phyloP scores from a whole-genome alignment of 2,113 vertebrate species.

The Ovis canadensis region DNA sequence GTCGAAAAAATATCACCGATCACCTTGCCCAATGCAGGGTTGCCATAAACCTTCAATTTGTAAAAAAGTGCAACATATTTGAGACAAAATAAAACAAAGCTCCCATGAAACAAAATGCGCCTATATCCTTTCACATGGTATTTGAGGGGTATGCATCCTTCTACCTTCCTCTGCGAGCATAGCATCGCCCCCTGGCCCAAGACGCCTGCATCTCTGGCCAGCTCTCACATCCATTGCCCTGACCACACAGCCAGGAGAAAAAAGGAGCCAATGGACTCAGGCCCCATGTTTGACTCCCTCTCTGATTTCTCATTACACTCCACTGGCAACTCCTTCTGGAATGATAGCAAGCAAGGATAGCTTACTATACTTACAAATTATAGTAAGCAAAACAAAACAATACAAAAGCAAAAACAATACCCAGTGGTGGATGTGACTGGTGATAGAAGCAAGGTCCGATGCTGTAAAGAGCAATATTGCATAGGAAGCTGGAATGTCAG shows the following conservation, averaged over 20 bases:
- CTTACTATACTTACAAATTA: too few species aligned
- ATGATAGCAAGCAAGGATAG: too few species aligned
- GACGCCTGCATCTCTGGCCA: fast-evolving
- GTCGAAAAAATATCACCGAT: neutral
- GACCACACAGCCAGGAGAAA: neutral
- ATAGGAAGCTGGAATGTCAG: too few species aligned
- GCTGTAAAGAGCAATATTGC: too few species aligned
- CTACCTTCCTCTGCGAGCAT: neutral
- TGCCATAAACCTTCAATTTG: neutral
- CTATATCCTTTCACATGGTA: neutral
- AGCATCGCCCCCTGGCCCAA: fast-evolving
- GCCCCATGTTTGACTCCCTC: fast-evolving
- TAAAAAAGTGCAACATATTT: neutral
- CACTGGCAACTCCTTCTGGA: too few species aligned
- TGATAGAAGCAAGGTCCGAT: too few species aligned
- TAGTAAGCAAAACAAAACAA: too few species aligned
- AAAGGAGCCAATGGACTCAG: fast-evolving
- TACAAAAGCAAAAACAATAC: too few species aligned
- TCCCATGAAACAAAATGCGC: neutral
- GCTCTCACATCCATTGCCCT: fast-evolving
- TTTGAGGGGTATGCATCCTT: neutral
- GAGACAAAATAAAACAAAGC: neutral
- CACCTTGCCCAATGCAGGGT: neutral
- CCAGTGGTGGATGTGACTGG: too few species aligned
- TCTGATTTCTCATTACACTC: neutral